Base-by-base conservation (phyloP, 2,888 invertebrate genomes). In the Phlogophora meticulosa region DNA sequence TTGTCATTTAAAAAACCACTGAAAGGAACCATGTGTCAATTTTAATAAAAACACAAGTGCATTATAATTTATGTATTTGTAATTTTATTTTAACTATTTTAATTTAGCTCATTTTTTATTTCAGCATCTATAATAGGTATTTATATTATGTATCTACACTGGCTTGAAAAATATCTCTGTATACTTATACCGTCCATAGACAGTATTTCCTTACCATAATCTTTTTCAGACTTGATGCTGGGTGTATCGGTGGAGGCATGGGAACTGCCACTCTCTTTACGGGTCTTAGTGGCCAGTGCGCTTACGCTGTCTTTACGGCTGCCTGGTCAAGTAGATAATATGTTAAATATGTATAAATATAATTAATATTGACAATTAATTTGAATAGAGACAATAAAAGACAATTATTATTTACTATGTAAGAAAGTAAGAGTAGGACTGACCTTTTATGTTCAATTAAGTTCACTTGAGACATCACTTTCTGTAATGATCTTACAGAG, bases 241-340 rank as follows among this genome's bases (percentile, higher is more conserved):
- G 94, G 94, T 28, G 95, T 95, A 67, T 95, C 95, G 0, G 95
- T 95, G 2, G 95, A 95, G 0, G 95, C 95, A 77, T 95, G 94
- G 2, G 95, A 95, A 64, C 95, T 95, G 13, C 94, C 95, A 74
- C 95, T 95, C 74, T 95, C 95, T 62, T 95, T 95, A 11, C 95
- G 87, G 1, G 92, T 86, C 76, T 95, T 95, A 1, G 94, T 93
- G 15, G 93, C 90, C 3, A 92, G 85, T 2, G 93, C 91, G 40
- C 90, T 91, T 9, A 93, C 86, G 74, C 93, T 93, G 77, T 95
- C 95, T 73, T 95, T 95, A 36, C 95, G 93, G 43, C 84, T 80
- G 38, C 83, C 85, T 78, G 83, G 84, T 82, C 80, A 78, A 81
- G 68, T 70, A 71, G 61, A 56, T 65, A 52, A 62, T 55, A 67